Conservation (phyloP, 2,888 invertebrate species). For the Caenorhabditis parvicauda region DNA sequence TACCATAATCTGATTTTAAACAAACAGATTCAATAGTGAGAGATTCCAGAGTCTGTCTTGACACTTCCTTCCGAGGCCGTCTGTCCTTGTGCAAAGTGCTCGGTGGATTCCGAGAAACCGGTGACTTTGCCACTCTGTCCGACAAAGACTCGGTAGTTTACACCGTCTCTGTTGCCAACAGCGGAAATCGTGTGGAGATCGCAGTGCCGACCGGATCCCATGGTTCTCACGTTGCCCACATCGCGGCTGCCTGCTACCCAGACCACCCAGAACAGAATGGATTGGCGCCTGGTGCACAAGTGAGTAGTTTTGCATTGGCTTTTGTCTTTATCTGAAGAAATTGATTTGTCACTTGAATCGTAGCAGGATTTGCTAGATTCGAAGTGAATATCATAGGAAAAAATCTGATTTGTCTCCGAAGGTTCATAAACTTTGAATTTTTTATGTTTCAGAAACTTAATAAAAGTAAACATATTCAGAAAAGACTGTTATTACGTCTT, state of each 20-base stretch:
- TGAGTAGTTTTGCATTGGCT: conserved; percentile 63
- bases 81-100: conserved; percentile 76
- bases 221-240: conserved; percentile 95
- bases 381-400: too few relatives aligned
- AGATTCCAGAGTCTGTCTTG: conserved; percentile 76
- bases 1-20: too few relatives aligned
- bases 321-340: too few relatives aligned
- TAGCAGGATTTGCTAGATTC: too few relatives aligned
- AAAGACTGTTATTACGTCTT: too few relatives aligned
- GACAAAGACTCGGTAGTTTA: conserved; percentile 79
- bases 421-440: too few relatives aligned
- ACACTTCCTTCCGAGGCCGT: conserved; percentile 80
- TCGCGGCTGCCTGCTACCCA: conserved; percentile 86
- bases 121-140: conserved; percentile 77
- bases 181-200: conserved; percentile 86
- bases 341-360: too few relatives aligned
- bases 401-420: too few relatives aligned
- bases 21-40: too few relatives aligned
- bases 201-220: conserved; percentile 85
- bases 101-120: conserved; percentile 78
- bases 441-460: too few relatives aligned
- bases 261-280: conserved; percentile 85
- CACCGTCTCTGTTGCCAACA: conserved; percentile 81
- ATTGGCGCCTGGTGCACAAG: conserved; percentile 92
- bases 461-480: too few relatives aligned